Evolutionary conservation across 2,888 invertebrate genomes (phyloP), one percentile per base, ranked within the genome.

Genomic region (Elysia crispata): DNA sequence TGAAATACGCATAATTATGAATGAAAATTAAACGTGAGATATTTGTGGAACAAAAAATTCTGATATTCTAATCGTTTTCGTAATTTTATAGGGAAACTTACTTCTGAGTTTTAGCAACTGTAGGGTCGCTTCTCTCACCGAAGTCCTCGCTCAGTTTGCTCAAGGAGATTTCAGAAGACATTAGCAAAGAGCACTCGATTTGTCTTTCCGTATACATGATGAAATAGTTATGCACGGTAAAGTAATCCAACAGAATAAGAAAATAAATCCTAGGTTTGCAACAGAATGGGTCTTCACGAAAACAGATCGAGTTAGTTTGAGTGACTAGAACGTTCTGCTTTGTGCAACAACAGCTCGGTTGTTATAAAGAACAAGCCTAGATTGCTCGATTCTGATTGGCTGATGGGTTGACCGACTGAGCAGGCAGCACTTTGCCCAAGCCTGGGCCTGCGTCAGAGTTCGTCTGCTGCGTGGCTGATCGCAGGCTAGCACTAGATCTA

Each of bases 101-200:
- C 79, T 75, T 79, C 25, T 79, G 79, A 23, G 79, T 67, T 25
- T 79, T 79, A 25, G 74, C 79, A 15, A 66, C 79, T 74, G 74
- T 75, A 0, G 79, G 79, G 28, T 79, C 66, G 54, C 79, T 79
- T 20, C 50, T 66, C 23, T 79, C 79, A 20, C 79, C 79, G 49
- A 79, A 75, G 67, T 79, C 74, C 79, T 79, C 74, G 28, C 79
- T 79, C 33, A 79, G 74, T 75, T 79, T 74, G 67, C 79, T 79
- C 67, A 79, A 57, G 64, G 79, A 79, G 67, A 79, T 74, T 57
- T 79, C 79, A 5, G 79, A 66, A 23, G 79, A 66, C 79, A 79
- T 74, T 13, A 74, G 41, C 15, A 79, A 57, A 13, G 79, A 74
- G 25, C 75, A 79, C 57, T 79, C 66, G 66, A 79, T 49, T 62